phyloP scores from a whole-genome alignment of 64 coral and sea anemone genomes.

The Porites lutea region DNA sequence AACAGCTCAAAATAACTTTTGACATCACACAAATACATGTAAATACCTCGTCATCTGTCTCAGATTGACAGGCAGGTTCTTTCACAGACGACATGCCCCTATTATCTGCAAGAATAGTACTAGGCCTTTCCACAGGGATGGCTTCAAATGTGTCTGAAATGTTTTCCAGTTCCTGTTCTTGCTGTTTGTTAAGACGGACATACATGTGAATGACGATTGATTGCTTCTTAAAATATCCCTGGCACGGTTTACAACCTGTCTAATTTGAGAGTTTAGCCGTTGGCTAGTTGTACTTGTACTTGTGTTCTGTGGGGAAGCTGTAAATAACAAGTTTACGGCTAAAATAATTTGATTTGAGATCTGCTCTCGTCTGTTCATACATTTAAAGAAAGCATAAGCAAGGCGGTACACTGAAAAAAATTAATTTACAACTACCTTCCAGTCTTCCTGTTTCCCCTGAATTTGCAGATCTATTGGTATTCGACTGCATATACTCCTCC shows the following conservation, averaged over 20 bases:
- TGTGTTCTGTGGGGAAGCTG: background rate
- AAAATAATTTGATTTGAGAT: background rate
- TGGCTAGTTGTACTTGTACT: conserved; percentile 12
- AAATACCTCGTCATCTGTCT: background rate
- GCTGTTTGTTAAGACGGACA: conserved; percentile 20
- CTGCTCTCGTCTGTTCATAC: background rate
- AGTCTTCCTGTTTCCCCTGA: conserved; percentile 9
- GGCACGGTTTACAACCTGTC: background rate
- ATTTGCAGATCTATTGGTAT: conserved; percentile 40
- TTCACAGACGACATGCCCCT: conserved; percentile 1
- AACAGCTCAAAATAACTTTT: conserved; percentile 1
- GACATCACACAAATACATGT: conserved; percentile 13
- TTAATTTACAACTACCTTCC: conserved; percentile 35
- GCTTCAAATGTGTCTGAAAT: background rate
- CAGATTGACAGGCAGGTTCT: conserved; percentile 6
- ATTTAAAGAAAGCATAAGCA: conserved; percentile 29
- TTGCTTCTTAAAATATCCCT: conserved; percentile 10
- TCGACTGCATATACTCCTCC: conserved; percentile 37
- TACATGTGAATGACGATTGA: conserved; percentile 6
- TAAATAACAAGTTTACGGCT: conserved; percentile 25
- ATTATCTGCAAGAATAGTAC: conserved; percentile 6
- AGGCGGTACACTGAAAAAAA: conserved; percentile 3
- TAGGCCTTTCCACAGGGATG: background rate
- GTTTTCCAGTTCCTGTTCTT: conserved; percentile 2
- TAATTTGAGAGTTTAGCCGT: conserved; percentile 13